These are phyloP conservation scores for Catonia carolina DNA, from an alignment of 2,888 invertebrate genomes.

Conservation along the genomic window DNA sequence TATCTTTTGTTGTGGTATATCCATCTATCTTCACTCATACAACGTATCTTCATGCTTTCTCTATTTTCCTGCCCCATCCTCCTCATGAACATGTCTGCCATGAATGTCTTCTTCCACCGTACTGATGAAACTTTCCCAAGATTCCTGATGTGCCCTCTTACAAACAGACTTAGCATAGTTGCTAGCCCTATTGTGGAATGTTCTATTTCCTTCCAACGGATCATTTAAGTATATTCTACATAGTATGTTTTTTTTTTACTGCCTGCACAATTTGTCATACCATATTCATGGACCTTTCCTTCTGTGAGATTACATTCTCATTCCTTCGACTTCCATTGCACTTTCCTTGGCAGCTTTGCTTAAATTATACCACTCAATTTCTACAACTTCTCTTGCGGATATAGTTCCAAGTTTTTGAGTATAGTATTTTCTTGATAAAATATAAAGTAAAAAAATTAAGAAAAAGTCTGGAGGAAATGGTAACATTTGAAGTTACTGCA, in stretches of 20 bases:
- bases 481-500: too few relatives aligned
- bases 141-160: not conserved
- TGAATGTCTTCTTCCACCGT: not conserved
- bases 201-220: not conserved
- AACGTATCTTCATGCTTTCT: not conserved
- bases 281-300: not conserved
- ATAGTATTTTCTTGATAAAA: too few relatives aligned
- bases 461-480: too few relatives aligned
- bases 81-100: not conserved
- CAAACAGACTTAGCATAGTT: not conserved
- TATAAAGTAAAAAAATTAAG: too few relatives aligned
- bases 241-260: not conserved
- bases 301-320: not conserved
- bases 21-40: not conserved
- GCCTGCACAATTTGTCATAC: not conserved
- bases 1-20: not conserved
- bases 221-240: not conserved
- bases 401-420: too few relatives aligned
- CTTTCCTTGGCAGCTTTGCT: not conserved
- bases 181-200: not conserved
- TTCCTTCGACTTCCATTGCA: not conserved
- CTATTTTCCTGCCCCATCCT: not conserved
- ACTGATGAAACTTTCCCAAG: not conserved
- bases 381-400: too few relatives aligned
- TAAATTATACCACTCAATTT: not conserved